Evolutionary conservation across 2,888 invertebrate species (phyloP), one percentile per base, ranked within the genome.

Genomic region (Lochmaea crataegi): DNA sequence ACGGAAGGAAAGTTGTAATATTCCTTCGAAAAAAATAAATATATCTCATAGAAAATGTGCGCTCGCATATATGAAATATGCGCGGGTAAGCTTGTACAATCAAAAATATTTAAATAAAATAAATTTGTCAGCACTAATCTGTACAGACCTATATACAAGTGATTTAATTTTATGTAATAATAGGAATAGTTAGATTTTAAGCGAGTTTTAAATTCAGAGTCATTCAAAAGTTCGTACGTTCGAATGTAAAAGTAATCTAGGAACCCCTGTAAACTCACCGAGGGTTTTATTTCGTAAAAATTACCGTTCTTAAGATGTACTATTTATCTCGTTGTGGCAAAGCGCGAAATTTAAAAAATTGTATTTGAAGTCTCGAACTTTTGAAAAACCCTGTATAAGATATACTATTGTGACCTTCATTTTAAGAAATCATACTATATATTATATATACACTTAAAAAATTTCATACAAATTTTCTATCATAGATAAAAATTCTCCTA

Each of bases 61-160:
- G 26, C 4, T n/a, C n/a, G n/a, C n/a, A n/a, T n/a, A n/a, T n/a
- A n/a, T n/a, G n/a, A n/a, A n/a, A n/a, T n/a, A n/a, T n/a, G n/a
- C n/a, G n/a, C n/a, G n/a, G 5, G 26, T 26, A 69, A 71, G 76
- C 76, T 75, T 76, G 78, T 79, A 79, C 79, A 79, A 78, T 78
- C 79, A 79, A 71, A 72, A 73, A 73, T 76, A 11, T 65, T 64
- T 18, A 67, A 45, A 45, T 45, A 58, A 69, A 70, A 57, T 70
- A 56, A 64, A 32, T 64, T 70, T 70, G 70, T 57, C 70, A 70
- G 70, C 70, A 70, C 70, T 70, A 70, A 70, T 70, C 70, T 70
- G 70, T 70, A 64, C 56, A 57, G 45, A 22, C 64, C 74, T 74
- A 75, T 74, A 73, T 65, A 70, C 67, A 68, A 71, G 66, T 71